Evolutionary conservation across 2,797 vertebrate species (phyloP), one percentile per base, ranked within the genome.

Genomic region (Spatula versicolor): DNA sequence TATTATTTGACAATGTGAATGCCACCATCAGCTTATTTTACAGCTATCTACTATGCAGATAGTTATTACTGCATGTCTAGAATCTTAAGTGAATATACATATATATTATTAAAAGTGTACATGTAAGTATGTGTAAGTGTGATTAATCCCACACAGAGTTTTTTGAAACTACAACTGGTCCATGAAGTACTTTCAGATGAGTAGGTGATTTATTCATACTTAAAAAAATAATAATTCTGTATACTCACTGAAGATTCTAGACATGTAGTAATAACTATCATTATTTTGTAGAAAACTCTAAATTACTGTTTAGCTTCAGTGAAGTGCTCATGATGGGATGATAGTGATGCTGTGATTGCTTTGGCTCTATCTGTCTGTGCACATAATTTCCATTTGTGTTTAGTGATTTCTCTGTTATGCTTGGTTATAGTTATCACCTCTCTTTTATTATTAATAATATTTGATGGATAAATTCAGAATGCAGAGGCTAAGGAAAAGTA

Each of bases 301-400:
- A 45, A 79, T 84, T 52, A 92, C 54, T 69, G 80, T 85, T 91
- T 63, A 84, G 30, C 33, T 91, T 95, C 71, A 83, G 25, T 63
- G 45, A 76, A 41, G 5, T 69, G 33, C 28, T 63, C 17, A 46
- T 19, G 81, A 81, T 11, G 50, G 22, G 41, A 91, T 73, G 87
- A 91, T 5, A 82, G 56, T 62, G 67, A 93, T 2, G 1, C 90
- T 35, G 12, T 46, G 37, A 96, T 76, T 84, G 86, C 56, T 83
- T 54, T 54, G 33, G 31, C 26, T 71, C 20, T 91, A 81, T 85
- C 66, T 93, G 18, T 58, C 73, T 92, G 62, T 33, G 13, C 33
- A 73, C 19, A 60, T 26, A 68, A 92, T 91, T 94, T 93, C 52
- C 54, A 78, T 87, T 88, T 90, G 25, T 81, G 62, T 45, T 96